Base-by-base conservation (phyloP, 2,888 invertebrate species). In the Ditula angustiorana region DNA sequence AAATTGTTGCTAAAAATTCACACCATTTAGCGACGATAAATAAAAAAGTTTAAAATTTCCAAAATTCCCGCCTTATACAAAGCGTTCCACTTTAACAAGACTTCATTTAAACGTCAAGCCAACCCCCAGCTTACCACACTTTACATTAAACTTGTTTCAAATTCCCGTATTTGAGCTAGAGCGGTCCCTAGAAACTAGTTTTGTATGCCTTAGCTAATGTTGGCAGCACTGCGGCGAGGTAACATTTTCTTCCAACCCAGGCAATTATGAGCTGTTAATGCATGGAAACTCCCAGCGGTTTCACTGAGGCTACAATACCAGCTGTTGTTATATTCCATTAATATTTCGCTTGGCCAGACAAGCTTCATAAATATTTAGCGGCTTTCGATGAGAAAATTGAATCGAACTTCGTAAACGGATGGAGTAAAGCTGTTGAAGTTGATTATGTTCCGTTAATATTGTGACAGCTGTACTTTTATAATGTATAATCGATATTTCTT, bases 311-410 rank as follows among this genome's bases (percentile, higher is more conserved):
- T 26, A 33, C 57, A 63, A 49, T 23, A 49, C 41, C 30, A 33
- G 41, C 33, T 53, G 53, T 52, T 64, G 53, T 64, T 59, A 64
- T 64, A 64, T 64, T 64, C 64, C 59, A 64, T 64, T 64, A 64
- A 64, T 64, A 64, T 64, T 64, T 53, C 52, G 63, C 57, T 26
- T 50, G 57, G 30, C 44, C 35, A 50, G 35, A 16, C 26, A 37
- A 41, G 21, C 10, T 41, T 63, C 57, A 58, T 63, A 44, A 50
- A 63, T 63, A 63, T 57, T 58, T 63, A 58, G 52, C 26, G 33
- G 26, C 8, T 13, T 52, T 63, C 58, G 52, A 58, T 58, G 46
- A 35, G 50, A 57, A 52, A 35, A 52, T 57, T 16, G 28, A 33
- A 41, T 49, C 23, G 28, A 49, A 56, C 21, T 21, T 47, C 19